Evolutionary conservation across 2,113 vertebrate species (phyloP), one percentile per base, ranked within the genome.

Genomic region (Ariopsis seemanni): DNA sequence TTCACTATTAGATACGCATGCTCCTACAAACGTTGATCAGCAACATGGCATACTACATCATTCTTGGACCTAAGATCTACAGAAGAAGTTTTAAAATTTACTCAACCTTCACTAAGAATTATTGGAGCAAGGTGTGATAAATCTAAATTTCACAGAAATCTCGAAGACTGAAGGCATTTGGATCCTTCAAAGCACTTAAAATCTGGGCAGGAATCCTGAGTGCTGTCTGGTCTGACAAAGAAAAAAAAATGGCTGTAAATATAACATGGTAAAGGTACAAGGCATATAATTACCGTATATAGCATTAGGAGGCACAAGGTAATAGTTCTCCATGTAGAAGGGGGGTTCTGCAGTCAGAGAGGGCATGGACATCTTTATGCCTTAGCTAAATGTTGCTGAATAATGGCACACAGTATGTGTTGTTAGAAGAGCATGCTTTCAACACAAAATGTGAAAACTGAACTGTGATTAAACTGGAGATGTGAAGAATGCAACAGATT

Each of bases 221-320:
- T 34, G n/a, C 22, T 7, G 15, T 89, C 10, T 34, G 67, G 77
- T 85, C 22, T 60, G n/a, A 25, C 22, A 7, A 63, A 53, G 25
- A 14, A 69, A 67, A 12, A 12, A 67, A 52, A 55, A 80, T 50
- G 57, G 65, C 53, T 74, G 34, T 4, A 52, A 22, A 22, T 52
- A n/a, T n/a, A n/a, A n/a, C 50, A 77, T 14, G 22, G 48, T 84
- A 12, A 71, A 58, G 42, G 27, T 57, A 80, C 55, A 85, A 42
- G 65, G 72, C 48, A 57, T 48, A 81, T 87, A 87, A 84, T 74
- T 25, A 30, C 30, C 30, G 30, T 30, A 81, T 6, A 52, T 25
- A 78, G 52, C 34, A 60, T 50, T 57, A 81, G 18, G n/a, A 52
- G 85, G 67, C 20, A n/a, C 30, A 34, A 75, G 53, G 60, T 14